Evolutionary conservation across 2,113 vertebrate species (phyloP), one percentile per base, ranked within the genome.

Genomic region (Psilopogon haemacephalus): DNA sequence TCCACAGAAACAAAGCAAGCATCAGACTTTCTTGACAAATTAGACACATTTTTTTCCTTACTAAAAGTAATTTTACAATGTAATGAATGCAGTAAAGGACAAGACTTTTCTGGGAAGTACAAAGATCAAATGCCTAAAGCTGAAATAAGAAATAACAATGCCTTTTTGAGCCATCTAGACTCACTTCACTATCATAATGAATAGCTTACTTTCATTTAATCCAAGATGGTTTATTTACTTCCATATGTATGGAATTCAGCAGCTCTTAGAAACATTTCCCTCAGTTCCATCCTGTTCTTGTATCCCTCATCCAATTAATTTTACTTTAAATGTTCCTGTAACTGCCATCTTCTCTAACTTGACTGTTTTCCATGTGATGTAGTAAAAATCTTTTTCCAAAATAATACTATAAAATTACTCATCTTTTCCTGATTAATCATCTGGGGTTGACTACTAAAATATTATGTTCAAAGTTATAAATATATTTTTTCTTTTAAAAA

Each of bases 241-340:
- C 15, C 2, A 15, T 58, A 68, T 83, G 14, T 32, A 35, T 0
- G 1, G 56, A 67, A 8, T 86, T 59, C 35, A 83, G 28, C 15
- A 88, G 20, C 30, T 52, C 33, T 17, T 35, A n/a, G 23, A 33
- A 74, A 4, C 2, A 1, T 65, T 69, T 15, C 23, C 8, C 55
- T 54, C 40, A 54, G 20, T 55, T 37, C 8, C 24, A 74, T 19
- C 8, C 26, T 63, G 35, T 68, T 13, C 42, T 32, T 0, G 0
- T 28, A 84, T 37, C 14, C 9, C 3, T 72, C 27, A 83, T 12
- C 13, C 17, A 75, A n/a, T 89, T 73, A 27, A 46, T 46, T 46
- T 52, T 40, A 28, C 12, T 52, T 56, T 38, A 78, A 28, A 28
- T 72, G 74, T 89, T 85, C 58, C 32, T 38, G 5, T 59, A 64